Conservation (phyloP, 2,113 vertebrate genomes). For the Motacilla alba region DNA sequence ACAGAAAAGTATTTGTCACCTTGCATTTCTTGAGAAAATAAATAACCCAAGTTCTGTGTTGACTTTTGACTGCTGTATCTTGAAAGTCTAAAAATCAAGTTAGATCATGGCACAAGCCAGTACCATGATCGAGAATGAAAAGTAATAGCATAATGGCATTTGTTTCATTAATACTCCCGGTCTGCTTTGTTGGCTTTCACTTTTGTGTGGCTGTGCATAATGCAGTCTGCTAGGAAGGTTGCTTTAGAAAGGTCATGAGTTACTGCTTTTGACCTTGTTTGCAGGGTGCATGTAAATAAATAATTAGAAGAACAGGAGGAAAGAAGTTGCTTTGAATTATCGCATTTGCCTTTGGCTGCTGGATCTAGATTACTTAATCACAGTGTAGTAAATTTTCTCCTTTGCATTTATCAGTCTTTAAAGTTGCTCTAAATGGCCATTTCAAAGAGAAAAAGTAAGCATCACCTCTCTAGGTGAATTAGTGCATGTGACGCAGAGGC, state of each 20-base stretch:
- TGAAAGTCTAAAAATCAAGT: neutral
- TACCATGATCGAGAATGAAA: neutral
- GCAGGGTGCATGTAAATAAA: neutral
- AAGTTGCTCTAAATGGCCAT: neutral
- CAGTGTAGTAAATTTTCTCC: neutral
- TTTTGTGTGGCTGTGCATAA: constrained; percentile 3
- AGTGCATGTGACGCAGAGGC: constrained; percentile 67
- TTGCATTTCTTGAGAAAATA: neutral
- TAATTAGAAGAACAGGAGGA: neutral
- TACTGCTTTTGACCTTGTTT: constrained; percentile 35
- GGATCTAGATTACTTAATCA: neutral
- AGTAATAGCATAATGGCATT: neutral
- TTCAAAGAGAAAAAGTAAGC: constrained; percentile 15
- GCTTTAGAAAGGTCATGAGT: constrained; percentile 10
- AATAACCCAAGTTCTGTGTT: accelerated
- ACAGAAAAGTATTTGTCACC: neutral
- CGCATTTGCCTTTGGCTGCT: neutral
- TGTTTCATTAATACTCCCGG: neutral
- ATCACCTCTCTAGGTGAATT: constrained; percentile 63
- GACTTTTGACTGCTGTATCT: neutral
- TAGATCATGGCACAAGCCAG: neutral
- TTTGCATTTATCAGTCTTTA: neutral
- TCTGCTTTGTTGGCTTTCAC: constrained; percentile 17
- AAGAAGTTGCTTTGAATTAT: neutral
- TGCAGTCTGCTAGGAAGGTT: constrained; percentile 11